These are phyloP conservation scores for Ormyrus thymus DNA, from an alignment of 2,888 invertebrate species.

Conservation along the genomic window DNA sequence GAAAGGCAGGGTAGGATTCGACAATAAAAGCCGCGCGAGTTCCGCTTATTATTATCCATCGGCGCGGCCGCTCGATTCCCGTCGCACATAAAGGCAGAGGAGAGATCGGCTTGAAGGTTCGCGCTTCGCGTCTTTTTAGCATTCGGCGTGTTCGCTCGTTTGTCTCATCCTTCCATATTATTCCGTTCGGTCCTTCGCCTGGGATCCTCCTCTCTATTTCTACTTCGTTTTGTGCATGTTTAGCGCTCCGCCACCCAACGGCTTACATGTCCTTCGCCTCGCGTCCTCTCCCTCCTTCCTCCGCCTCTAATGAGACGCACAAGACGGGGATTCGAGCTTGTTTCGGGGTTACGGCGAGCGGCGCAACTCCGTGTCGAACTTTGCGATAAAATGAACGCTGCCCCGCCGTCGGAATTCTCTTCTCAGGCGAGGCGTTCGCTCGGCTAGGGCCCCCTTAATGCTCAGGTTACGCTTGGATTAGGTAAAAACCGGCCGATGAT, in stretches of 20 bases:
- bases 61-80: neutral
- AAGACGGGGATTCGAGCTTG: slow-evolving; percentile 28
- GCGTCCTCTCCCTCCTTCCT: slow-evolving; percentile 39
- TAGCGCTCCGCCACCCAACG: slow-evolving; percentile 60
- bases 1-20: too few species aligned
- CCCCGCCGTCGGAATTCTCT: slow-evolving; percentile 41
- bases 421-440: slow-evolving; percentile 8
- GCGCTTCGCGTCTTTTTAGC: slow-evolving; percentile 35
- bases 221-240: slow-evolving; percentile 47
- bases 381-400: slow-evolving; percentile 56
- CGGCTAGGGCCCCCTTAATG: slow-evolving; percentile 34
- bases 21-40: too few species aligned
- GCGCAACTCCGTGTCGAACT: slow-evolving; percentile 54
- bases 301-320: slow-evolving; percentile 52
- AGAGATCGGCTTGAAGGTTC: slow-evolving; percentile 19
- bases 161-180: slow-evolving; percentile 57
- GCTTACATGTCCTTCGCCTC: slow-evolving; percentile 57
- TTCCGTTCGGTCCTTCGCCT: slow-evolving; percentile 46
- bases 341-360: slow-evolving; percentile 55
- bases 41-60: too few species aligned
- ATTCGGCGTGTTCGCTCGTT: slow-evolving; percentile 47
- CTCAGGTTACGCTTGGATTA: slow-evolving; percentile 54
- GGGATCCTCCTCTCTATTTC: slow-evolving; percentile 14
- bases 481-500: slow-evolving; percentile 55
- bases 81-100: neutral